Base-by-base conservation (phyloP, 2,888 invertebrate genomes). In the Leptothorax acervorum region DNA sequence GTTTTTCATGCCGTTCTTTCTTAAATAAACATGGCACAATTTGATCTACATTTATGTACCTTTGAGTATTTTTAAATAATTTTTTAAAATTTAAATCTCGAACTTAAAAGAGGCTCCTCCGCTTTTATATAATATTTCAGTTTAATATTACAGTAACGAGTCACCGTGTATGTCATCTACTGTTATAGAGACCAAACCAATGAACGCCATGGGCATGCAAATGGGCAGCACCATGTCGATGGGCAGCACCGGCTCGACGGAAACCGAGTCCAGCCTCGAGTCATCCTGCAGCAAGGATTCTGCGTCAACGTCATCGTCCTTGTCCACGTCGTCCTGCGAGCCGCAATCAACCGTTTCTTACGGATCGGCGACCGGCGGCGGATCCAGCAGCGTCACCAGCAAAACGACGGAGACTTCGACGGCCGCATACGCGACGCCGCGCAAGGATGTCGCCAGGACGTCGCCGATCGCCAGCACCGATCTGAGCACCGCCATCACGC, bases 401-500 rank as follows among this genome's bases (percentile, higher is more conserved):
- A 90, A 90, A 82, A 86, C 83, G 53, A 84, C 60, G 79, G 86
- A 90, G 73, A 85, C 84, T 45, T 8, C 90, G 55, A 66, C 84
- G 63, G 62, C 89, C 55, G 74, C 73, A 8, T 85, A 85, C 57
- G 76, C 85, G 53, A 79, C 84, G 15, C 62, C 86, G 15, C 91
- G 91, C 78, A 86, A 86, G 85, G 89, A 88, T 78, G 81, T 87
- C 65, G 68, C 88, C 66, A 88, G 91, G 85, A 92, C 91, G 60
- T 91, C 93, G 23, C 92, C 93, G 11, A 90, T 92, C 70, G 92
- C 93, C 73, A 93, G 93, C 90, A 94, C 96, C 89, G 96, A 96
- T 93, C 95, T 97, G 76, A 96, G 96, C 85, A 97, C 97, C 94
- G 97, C 97, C 92, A 96, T 97, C 92, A 96, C 96, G 86, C 96